Evolutionary conservation across 2,797 vertebrate species (phyloP), one percentile per base, ranked within the genome.

Genomic region (Spondyliosoma cantharus): DNA sequence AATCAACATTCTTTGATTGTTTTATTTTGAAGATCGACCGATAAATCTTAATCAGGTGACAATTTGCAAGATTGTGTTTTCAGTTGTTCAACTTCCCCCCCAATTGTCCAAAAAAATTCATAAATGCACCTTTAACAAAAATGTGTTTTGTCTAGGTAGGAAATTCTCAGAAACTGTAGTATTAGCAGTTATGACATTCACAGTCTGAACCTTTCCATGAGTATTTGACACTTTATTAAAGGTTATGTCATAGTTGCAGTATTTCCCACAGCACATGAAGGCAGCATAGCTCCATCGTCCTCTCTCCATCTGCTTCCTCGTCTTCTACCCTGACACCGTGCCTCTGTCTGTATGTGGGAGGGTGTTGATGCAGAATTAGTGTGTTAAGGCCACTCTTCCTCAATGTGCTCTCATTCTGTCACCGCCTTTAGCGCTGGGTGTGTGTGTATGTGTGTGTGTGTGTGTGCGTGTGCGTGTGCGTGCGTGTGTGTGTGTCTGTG

Each of bases 401-500:
- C 89, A 63, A 14, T 53, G 83, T 87, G 87, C 71, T 92, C 90
- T 79, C 90, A 86, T 90, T 91, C 90, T 92, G 91, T 91, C 91
- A 86, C 60, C 9, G 45, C 74, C 78, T 73, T 85, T 54, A 68
- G 72, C 45, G 3, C 52, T 74, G 12, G n/a, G 45, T 60, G 37
- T 25, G 22, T 52, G 53, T 49, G 71, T 56, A 53, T 50, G 42
- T 32, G 71, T 71, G 63, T 37, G 71, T 54, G 45, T 56, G 37
- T n/a, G 22, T 52, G 53, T 43, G 71, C n/a, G 22, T 56, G 57
- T 50, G 42, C 32, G 71, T 71, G 63, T 37, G 71, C 50, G 45
- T 56, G 37, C 19, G 22, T 52, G 53, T 43, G 71, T 71, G 66
- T 37, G 71, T 58, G 64, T 16, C 52, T 57, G 49, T 42, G 59